Conservation (phyloP, 2,888 invertebrate species). For the Aleiodes testaceus region DNA sequence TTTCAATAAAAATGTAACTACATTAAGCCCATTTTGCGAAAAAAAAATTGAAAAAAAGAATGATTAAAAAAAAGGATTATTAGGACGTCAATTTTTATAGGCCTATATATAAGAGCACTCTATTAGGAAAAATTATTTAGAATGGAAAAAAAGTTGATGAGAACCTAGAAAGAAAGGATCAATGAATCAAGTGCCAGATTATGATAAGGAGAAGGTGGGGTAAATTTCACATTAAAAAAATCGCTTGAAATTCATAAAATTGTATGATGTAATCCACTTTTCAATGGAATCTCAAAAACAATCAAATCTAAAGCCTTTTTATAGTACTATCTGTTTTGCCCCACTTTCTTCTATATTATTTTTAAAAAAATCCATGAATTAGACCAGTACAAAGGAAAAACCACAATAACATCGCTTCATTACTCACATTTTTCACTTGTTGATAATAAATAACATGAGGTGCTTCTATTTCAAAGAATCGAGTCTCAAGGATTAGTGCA, state of each 20-base stretch:
- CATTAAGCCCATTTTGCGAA: too few relatives aligned
- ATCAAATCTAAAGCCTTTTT: too few relatives aligned
- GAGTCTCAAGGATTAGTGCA: constrained; percentile 45
- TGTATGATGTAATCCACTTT: too few relatives aligned
- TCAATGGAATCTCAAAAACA: too few relatives aligned
- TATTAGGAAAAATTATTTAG: constrained; percentile 11
- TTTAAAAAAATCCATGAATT: constrained; percentile 40
- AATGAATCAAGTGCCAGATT: constrained; percentile 49
- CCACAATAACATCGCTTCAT: background rate
- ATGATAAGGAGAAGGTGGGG: constrained; percentile 14
- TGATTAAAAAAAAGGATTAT: constrained; percentile 8
- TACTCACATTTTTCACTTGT: background rate
- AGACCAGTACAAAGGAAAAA: constrained; percentile 34
- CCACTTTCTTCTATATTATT: too few relatives aligned
- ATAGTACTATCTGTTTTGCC: too few relatives aligned
- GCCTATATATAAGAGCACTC: constrained; percentile 51
- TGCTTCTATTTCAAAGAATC: background rate
- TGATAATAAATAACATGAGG: too few relatives aligned
- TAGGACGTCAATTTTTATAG: constrained; percentile 60
- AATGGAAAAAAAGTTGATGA: background rate
- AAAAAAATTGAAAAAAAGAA: background rate
- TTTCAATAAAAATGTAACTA: too few relatives aligned
- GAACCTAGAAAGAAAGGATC: constrained; percentile 39
- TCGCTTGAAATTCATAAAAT: too few relatives aligned
- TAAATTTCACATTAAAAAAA: too few relatives aligned